Conservation (phyloP, 2,888 invertebrate species). For the Agriopis marginaria region DNA sequence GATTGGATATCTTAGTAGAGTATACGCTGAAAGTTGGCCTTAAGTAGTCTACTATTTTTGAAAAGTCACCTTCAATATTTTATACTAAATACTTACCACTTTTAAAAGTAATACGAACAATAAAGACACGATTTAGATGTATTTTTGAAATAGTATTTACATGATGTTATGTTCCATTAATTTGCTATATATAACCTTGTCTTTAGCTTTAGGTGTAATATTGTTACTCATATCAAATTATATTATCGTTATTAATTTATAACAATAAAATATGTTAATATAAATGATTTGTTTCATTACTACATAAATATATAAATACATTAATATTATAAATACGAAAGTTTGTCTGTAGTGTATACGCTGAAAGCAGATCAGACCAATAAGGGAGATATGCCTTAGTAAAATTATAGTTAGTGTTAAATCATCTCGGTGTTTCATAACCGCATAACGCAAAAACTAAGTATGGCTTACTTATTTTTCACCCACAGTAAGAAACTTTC, state of each 20-base stretch:
- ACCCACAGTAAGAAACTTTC: too few species aligned
- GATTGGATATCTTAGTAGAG: neutral
- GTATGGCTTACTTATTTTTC: too few species aligned
- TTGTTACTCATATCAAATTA: slow-evolving; percentile 28
- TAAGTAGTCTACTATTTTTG: neutral
- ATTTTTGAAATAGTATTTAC: slow-evolving; percentile 2
- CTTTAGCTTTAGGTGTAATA: slow-evolving; percentile 1
- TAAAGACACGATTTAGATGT: slow-evolving; percentile 20
- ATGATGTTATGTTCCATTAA: too few species aligned
- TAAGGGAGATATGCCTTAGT: too few species aligned
- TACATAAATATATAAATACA: too few species aligned
- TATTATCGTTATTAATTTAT: slow-evolving; percentile 32
- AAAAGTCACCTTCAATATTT: neutral
- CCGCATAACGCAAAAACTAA: too few species aligned
- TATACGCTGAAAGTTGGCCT: neutral
- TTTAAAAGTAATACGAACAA: neutral
- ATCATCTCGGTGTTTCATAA: too few species aligned
- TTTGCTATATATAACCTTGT: too few species aligned
- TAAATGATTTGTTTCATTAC: neutral
- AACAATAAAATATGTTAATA: slow-evolving; percentile 31
- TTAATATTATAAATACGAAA: too few species aligned
- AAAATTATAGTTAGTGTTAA: too few species aligned
- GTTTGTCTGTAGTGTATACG: too few species aligned
- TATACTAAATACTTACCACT: neutral
- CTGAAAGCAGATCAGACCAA: too few species aligned